A percentile compares a stretch with the other conserved stretches of the same genome.
Evolutionary conservation across 2,113 vertebrate species (phyloP).

Genomic region (Chiloscyllium plagiosum): DNA sequence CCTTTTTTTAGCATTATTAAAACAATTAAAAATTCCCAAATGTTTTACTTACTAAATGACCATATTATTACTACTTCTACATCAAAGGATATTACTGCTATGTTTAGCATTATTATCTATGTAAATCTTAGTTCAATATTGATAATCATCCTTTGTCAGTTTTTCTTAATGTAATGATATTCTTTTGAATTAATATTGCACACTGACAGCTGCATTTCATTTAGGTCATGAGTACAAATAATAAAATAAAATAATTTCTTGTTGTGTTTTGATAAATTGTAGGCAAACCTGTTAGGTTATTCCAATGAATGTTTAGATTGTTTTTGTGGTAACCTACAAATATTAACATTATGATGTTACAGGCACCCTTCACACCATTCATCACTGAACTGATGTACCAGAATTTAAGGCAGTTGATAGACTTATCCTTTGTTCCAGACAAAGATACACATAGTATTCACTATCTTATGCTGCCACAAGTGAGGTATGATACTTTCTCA

Average conservation of each 20-base stretch:
- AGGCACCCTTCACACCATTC: slow-evolving; percentile 97
- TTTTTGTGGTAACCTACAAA: background rate
- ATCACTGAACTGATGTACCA: slow-evolving; percentile 98
- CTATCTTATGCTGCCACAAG: slow-evolving; percentile 91
- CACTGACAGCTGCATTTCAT: background rate
- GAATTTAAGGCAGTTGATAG: slow-evolving; percentile 81
- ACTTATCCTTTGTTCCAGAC: slow-evolving; percentile 73
- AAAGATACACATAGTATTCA: slow-evolving; percentile 87
- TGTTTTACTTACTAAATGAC: background rate
- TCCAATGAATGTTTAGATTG: background rate
- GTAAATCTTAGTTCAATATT: background rate
- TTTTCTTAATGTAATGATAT: background rate
- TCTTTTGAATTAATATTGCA: background rate
- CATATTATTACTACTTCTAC: background rate
- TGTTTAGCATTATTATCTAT: background rate
- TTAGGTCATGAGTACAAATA: background rate
- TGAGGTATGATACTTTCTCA: slow-evolving; percentile 60
- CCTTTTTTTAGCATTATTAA: background rate
- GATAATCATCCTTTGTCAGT: background rate
- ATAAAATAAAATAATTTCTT: background rate
- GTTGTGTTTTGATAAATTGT: background rate
- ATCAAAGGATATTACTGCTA: background rate
- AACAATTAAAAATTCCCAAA: background rate
- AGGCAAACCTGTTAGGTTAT: background rate
- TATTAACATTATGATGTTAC: slow-evolving; percentile 21